Base-by-base conservation (phyloP, 1,140 invertebrate genomes). In the Bombus superbus region DNA sequence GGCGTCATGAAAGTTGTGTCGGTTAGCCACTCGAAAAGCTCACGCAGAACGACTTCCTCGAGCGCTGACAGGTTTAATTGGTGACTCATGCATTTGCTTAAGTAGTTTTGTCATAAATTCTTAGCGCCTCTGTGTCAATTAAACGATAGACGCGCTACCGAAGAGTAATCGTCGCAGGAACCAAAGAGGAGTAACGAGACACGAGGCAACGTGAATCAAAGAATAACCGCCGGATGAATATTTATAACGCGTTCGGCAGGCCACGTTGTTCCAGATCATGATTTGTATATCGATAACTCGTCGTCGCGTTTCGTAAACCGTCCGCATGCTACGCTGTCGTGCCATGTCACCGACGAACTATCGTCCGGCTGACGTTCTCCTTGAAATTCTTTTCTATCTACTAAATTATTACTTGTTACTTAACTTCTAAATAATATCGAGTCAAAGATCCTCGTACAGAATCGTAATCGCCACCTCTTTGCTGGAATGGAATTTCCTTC, bases 51-150 rank as follows among this genome's bases (percentile, higher is more conserved):
- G 81, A 57, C 62, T 85, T 73, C 47, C 53, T 44, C 38, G 71
- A 71, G 25, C 85, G 81, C 64, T 75, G 87, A 86, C 85, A 79
- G 80, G 32, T 57, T 78, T 71, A 85, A 85, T 81, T 72, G 79
- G 44, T 57, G 78, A 85, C 69, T 25, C 44, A 53, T 9, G 42
- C 66, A 32, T 68, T 66, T 57, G 28, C 47, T 44, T 79, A 88
- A 88, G 80, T 69, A 74, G 69, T 73, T 83, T 86, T 47, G 47
- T 76, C 69, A 18, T 73, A 72, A 83, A 86, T 79, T 83, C 79
- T 64, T 57, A 32, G n/a, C 85, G 57, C 44, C 28, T 62, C 28
- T 59, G 32, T 64, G 28, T 66, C 78, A 66, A 85, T 85, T 81
- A 74, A 69, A 10, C 66, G 28, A 38, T 59, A 38, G 78, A 85